Evolutionary conservation across 2,113 vertebrate genomes (phyloP).

Genomic region (Xenopus borealis): DNA sequence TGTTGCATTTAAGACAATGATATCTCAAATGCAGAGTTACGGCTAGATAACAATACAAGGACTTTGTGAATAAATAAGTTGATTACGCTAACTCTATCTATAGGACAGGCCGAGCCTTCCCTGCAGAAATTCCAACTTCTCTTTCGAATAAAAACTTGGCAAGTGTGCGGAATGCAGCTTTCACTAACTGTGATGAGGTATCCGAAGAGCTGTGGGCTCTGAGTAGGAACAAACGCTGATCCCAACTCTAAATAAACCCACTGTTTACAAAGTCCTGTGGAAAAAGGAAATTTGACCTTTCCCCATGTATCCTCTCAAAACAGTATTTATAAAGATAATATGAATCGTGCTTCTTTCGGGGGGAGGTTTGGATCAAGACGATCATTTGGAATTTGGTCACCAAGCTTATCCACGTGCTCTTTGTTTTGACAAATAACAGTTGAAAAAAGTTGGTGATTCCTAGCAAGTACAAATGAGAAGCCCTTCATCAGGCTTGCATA

Average conservation of each 20-base stretch:
- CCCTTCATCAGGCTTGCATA: slow-evolving; percentile 48
- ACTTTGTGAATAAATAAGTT: too few species aligned
- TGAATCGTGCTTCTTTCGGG: not conserved
- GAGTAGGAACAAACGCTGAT: not conserved
- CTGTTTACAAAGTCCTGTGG: slow-evolving; percentile 14
- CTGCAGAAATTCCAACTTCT: not conserved
- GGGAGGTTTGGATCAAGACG: slow-evolving; percentile 2
- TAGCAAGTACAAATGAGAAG: slow-evolving; percentile 50
- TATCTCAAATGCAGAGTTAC: too few species aligned
- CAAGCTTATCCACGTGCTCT: slow-evolving; percentile 44
- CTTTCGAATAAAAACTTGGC: slow-evolving; percentile 22
- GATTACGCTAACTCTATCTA: not conserved
- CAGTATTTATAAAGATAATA: slow-evolving; percentile 33
- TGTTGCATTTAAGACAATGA: too few species aligned
- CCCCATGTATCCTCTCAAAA: slow-evolving; percentile 9
- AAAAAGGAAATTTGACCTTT: not conserved
- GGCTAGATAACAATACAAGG: too few species aligned
- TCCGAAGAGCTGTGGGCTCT: not conserved
- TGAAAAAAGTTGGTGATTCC: slow-evolving; percentile 14
- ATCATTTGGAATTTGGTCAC: slow-evolving; percentile 30
- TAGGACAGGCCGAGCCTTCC: not conserved
- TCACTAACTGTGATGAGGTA: not conserved
- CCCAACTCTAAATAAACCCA: not conserved
- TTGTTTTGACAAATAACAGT: slow-evolving; percentile 55
- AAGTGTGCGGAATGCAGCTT: not conserved